These are phyloP conservation scores for Xestia sexstrigata DNA, from an alignment of 2,888 invertebrate species.

Conservation along the genomic window DNA sequence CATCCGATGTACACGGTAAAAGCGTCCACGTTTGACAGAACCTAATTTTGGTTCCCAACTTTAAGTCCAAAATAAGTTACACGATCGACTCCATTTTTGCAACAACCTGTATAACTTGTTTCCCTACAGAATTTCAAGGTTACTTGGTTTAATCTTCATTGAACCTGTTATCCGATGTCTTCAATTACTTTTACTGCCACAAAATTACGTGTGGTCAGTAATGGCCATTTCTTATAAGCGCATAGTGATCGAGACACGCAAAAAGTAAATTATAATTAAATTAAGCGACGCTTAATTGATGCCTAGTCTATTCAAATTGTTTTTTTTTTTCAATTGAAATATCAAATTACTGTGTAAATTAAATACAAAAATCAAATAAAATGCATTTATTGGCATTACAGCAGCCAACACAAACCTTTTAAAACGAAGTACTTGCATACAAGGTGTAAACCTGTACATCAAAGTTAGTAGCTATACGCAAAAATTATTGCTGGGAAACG, in stretches of 20 bases:
- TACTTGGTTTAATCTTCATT: slow-evolving; percentile 10
- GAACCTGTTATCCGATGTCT: background rate
- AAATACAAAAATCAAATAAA: too few relatives aligned
- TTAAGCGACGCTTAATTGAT: background rate
- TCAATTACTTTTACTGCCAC: slow-evolving; percentile 31
- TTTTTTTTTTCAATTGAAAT: too few relatives aligned
- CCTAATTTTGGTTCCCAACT: background rate
- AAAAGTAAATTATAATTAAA: slow-evolving; percentile 33
- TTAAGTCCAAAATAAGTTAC: background rate
- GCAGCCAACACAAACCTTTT: background rate
- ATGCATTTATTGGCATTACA: background rate
- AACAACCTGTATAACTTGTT: slow-evolving; percentile 28
- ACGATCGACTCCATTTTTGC: slow-evolving; percentile 9
- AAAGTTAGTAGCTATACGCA: too few relatives aligned
- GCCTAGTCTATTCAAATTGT: background rate
- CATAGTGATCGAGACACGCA: slow-evolving; percentile 14
- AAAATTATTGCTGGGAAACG: too few relatives aligned
- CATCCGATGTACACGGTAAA: background rate
- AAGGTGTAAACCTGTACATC: too few relatives aligned
- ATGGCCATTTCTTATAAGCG: background rate
- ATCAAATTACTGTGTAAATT: too few relatives aligned
- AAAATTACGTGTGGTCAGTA: slow-evolving; percentile 23
- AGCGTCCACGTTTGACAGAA: background rate
- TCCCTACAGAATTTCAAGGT: slow-evolving; percentile 32
- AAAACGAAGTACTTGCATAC: too few relatives aligned